Base-by-base conservation (phyloP, 2,888 invertebrate genomes). In the Megastigmus dorsalis region DNA sequence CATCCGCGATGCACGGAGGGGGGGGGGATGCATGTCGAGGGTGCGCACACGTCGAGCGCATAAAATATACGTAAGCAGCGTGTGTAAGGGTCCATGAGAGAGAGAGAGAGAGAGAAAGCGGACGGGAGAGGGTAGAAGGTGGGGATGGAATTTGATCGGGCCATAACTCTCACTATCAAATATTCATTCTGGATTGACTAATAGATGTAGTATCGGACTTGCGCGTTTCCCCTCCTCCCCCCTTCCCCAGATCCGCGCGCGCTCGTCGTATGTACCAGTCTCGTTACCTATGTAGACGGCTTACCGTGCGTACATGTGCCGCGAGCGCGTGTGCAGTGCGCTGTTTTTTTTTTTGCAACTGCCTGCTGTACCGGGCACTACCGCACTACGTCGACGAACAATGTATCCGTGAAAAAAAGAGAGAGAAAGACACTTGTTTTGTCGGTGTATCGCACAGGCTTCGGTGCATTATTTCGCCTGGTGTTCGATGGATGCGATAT, bases 141-240 rank as follows among this genome's bases (percentile, higher is more conserved):
- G 45, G 76, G 78, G 75, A 63, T 77, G 74, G 81, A 82, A 82
- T 83, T 84, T 82, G 82, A 82, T 83, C 79, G 79, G 78, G 76
- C 79, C 75, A 81, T 84, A 84, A 83, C 82, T 83, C 81, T 80
- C 74, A 68, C 75, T 74, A 83, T 84, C 81, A 84, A 84, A 83
- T 81, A 84, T 84, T 84, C 81, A 84, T 81, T 78, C 78, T 48
- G 78, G 78, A 82, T 83, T 84, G 83, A 82, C 83, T 83, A 83
- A 84, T 83, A 83, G 81, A 82, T 81, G 78, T 76, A 77, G 79
- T 80, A 70, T 60, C 66, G 65, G 57, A 70, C 70, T 65, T 33
- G 10, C 41, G 13, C n/a, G n/a, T n/a, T n/a, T n/a, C n/a, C n/a
- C n/a, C n/a, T n/a, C n/a, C n/a, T n/a, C n/a, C n/a, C n/a, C n/a